Evolutionary conservation across 2,797 vertebrate species (phyloP).

Genomic region (Champsocephalus gunnari): DNA sequence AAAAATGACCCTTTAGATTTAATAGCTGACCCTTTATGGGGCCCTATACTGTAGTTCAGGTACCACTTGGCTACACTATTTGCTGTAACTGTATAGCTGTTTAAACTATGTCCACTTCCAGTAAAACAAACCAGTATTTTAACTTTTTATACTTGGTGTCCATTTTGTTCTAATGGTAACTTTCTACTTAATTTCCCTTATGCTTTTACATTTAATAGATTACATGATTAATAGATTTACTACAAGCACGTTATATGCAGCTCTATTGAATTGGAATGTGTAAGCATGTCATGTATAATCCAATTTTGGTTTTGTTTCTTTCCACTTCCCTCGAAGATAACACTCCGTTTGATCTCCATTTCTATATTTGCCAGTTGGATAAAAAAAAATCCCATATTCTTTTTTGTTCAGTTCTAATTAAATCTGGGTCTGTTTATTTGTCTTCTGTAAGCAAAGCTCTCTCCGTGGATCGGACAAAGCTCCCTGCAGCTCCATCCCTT

Average conservation of each 20-base stretch:
- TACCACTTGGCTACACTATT: no score
- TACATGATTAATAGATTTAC: background rate
- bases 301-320: background rate
- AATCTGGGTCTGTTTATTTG: slow-evolving; percentile 38
- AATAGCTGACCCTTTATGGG: no score
- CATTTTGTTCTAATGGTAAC: no score
- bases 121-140: no score
- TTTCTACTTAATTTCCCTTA: background rate
- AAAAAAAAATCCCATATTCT: slow-evolving; percentile 11
- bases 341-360: slow-evolving; percentile 3
- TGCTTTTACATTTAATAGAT: background rate
- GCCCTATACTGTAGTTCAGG: no score
- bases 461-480: slow-evolving; percentile 6
- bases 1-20: no score
- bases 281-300: background rate
- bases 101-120: no score
- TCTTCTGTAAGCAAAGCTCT: slow-evolving; percentile 12
- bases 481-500: slow-evolving; percentile 19
- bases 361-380: slow-evolving; percentile 19
- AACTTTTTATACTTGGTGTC: no score
- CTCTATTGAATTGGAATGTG: background rate
- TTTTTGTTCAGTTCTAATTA: slow-evolving; percentile 19
- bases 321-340: background rate
- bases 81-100: no score
- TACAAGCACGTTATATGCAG: no score